A percentile compares a stretch with the other conserved stretches of the same genome.
phyloP scores from a whole-genome alignment of 2,888 invertebrate genomes.

The Barypeithes pellucidus region DNA sequence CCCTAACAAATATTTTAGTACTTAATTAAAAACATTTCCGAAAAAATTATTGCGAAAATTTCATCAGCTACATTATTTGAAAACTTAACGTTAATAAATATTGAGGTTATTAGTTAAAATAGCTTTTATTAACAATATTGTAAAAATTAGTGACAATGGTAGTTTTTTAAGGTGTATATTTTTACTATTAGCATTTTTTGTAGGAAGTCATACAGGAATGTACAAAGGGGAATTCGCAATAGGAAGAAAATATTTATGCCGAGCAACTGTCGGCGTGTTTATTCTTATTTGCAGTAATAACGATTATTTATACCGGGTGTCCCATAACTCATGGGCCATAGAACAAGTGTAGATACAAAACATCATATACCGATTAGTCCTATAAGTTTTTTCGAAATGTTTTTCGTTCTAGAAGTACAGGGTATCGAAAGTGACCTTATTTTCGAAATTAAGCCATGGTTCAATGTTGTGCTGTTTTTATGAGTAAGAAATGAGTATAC shows the following conservation, averaged over 20 bases:
- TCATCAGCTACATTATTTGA: conserved; percentile 35
- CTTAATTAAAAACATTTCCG: conserved; percentile 7
- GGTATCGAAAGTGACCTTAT: too few species aligned
- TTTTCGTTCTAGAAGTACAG: too few species aligned
- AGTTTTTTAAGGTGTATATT: conserved; percentile 25
- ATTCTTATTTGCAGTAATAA: too few species aligned
- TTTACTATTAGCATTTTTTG: conserved; percentile 14
- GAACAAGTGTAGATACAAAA: too few species aligned
- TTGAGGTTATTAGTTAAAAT: conserved; percentile 47
- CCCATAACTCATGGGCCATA: too few species aligned
- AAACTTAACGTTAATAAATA: conserved; percentile 51
- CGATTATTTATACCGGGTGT: not conserved
- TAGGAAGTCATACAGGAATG: not conserved
- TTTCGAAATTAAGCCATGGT: not conserved
- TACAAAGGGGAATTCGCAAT: not conserved
- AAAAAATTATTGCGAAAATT: conserved; percentile 26
- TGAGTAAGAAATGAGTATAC: too few species aligned
- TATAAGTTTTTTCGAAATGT: too few species aligned
- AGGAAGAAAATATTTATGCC: not conserved
- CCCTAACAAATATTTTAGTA: conserved; percentile 19
- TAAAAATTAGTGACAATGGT: conserved; percentile 34
- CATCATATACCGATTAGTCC: too few species aligned
- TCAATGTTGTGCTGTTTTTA: too few species aligned
- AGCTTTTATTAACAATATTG: conserved; percentile 40
- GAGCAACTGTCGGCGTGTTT: too few species aligned